Conservation (phyloP, 2,797 vertebrate species). For the Rhyacichthys aspro region DNA sequence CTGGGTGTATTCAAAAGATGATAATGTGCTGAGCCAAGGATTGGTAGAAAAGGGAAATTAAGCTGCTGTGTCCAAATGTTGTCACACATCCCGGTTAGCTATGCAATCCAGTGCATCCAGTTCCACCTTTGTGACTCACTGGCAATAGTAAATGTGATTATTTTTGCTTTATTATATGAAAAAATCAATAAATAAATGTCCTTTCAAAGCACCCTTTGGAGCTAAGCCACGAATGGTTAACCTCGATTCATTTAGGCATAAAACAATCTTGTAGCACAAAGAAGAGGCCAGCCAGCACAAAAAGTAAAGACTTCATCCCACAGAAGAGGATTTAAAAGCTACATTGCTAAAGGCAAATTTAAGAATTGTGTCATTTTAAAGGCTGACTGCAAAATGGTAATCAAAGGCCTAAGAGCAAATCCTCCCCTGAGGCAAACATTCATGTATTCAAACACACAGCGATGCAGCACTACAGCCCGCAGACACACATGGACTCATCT, state of each 20-base stretch:
- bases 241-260: constrained; percentile 26
- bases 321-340: constrained; percentile 60
- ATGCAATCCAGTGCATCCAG: constrained; percentile 34
- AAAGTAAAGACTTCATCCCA: constrained; percentile 39
- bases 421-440: constrained; percentile 51
- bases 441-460: constrained; percentile 46
- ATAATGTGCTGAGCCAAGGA: constrained; percentile 55
- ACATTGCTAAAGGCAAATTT: constrained; percentile 53
- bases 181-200: constrained; percentile 10
- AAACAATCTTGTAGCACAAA: constrained; percentile 30
- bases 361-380: constrained; percentile 59
- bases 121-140: constrained; percentile 25
- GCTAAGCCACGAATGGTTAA: constrained; percentile 23
- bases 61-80: constrained; percentile 41
- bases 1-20: constrained; percentile 32
- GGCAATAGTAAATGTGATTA: constrained; percentile 10
- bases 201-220: constrained; percentile 32
- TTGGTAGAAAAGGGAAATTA: constrained; percentile 35
- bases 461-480: constrained; percentile 45
- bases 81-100: constrained; percentile 34
- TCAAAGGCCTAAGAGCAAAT: constrained; percentile 62
- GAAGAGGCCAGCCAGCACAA: constrained; percentile 25
- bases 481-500: constrained; percentile 26
- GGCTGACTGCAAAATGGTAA: constrained; percentile 56
- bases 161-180: constrained; percentile 14